phyloP scores from a whole-genome alignment of 2,797 vertebrate species.

The Allobates femoralis region DNA sequence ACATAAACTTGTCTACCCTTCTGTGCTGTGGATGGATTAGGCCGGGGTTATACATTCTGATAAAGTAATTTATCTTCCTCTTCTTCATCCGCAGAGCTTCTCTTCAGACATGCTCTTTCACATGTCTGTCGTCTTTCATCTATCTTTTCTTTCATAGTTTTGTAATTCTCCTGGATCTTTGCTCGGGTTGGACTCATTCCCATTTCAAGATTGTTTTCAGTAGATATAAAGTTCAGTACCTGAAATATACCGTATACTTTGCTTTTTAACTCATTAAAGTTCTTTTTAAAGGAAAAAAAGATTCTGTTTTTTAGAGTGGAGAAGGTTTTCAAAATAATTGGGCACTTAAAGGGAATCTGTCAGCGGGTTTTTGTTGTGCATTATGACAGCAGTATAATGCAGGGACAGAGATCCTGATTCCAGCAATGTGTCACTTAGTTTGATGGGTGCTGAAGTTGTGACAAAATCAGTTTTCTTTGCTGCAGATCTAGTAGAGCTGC shows the following conservation, averaged over 20 bases:
- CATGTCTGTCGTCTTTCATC: slow-evolving; percentile 51
- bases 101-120: slow-evolving; percentile 54
- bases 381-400: no score
- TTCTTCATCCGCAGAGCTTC: slow-evolving; percentile 36
- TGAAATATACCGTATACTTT: not conserved
- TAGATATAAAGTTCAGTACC: slow-evolving; percentile 4
- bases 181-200: slow-evolving; percentile 26
- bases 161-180: slow-evolving; percentile 47
- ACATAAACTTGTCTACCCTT: slow-evolving; percentile 29
- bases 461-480: not conserved
- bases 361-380: no score
- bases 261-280: not conserved
- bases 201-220: slow-evolving; percentile 23
- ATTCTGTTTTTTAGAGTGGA: no score
- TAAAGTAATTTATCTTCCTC: slow-evolving; percentile 57
- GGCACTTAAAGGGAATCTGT: no score
- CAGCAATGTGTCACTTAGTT: no score
- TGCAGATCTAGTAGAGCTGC: no score
- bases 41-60: slow-evolving; percentile 36
- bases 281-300: slow-evolving; percentile 6
- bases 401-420: no score
- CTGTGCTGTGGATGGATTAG: slow-evolving; percentile 32
- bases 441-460: no score
- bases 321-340: not conserved
- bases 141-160: slow-evolving; percentile 53